A percentile compares a stretch with the other conserved stretches of the same genome.
Conservation (phyloP, 2,113 vertebrate genomes). For the Machaerirhynchus nigripectus region DNA sequence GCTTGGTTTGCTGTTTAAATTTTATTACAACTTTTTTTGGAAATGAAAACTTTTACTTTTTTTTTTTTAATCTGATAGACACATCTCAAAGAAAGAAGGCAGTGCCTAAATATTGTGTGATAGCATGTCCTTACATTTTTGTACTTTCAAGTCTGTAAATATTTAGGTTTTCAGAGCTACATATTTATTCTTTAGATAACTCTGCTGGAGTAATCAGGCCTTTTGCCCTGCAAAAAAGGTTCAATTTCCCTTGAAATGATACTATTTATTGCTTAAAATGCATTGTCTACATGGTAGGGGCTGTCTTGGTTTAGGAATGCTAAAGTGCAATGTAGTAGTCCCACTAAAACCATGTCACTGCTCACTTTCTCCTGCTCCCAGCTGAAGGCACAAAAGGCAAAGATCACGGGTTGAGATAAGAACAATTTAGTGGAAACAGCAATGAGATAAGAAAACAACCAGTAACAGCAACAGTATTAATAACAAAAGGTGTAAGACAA, state of each 20-base stretch:
- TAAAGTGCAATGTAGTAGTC: not conserved
- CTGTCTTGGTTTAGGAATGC: not conserved
- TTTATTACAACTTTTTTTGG: not conserved
- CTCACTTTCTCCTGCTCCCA: not conserved
- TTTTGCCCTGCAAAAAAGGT: not conserved
- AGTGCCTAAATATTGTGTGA: not conserved
- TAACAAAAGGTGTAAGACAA: not conserved
- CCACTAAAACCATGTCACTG: not conserved
- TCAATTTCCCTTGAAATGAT: not conserved
- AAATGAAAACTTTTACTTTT: not conserved
- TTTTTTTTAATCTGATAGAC: not conserved
- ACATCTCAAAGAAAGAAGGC: not conserved
- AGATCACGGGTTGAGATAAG: accelerated
- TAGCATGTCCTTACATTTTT: not conserved
- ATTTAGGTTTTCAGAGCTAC: not conserved
- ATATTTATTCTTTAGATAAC: not conserved
- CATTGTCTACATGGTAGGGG: not conserved
- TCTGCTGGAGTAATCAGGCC: not conserved
- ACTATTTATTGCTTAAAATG: not conserved
- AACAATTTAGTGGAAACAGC: not conserved
- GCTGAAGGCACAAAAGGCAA: not conserved
- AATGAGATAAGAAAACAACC: not conserved
- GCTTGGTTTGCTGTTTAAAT: not conserved
- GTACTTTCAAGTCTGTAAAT: not conserved
- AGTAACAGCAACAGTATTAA: not conserved